These are phyloP conservation scores for Theodoxus fluviatilis DNA, from an alignment of 2,888 invertebrate genomes.

Conservation along the genomic window DNA sequence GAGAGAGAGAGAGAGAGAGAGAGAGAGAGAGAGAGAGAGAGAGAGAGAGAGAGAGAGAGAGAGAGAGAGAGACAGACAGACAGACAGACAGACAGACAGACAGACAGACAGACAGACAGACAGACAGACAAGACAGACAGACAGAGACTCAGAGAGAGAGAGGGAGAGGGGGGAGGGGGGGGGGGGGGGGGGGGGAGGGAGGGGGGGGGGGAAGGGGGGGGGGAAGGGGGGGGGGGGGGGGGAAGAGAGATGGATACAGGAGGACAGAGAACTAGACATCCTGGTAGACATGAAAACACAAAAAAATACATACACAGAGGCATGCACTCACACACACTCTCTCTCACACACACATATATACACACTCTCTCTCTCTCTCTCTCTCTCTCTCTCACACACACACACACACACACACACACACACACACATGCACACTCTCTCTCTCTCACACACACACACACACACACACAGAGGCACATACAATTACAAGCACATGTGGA, in stretches of 20 bases:
- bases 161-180: neutral
- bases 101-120: constrained; percentile 5
- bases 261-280: too few relatives aligned
- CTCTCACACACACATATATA: too few relatives aligned
- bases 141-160: neutral
- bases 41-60: neutral
- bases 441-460: too few relatives aligned
- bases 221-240: neutral
- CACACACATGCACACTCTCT: too few relatives aligned
- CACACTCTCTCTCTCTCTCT: too few relatives aligned
- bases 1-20: neutral
- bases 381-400: too few relatives aligned
- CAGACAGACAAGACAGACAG: neutral
- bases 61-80: neutral
- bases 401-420: too few relatives aligned
- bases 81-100: neutral
- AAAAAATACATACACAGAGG: too few relatives aligned
- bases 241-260: neutral
- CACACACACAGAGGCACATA: too few relatives aligned
- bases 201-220: neutral
- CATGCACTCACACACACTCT: too few relatives aligned
- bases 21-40: constrained; percentile 18
- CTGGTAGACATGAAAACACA: too few relatives aligned
- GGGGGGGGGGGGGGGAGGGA: neutral
- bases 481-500: too few relatives aligned